Conservation (phyloP, 2,113 vertebrate species). For the Pollachius pollachius region DNA sequence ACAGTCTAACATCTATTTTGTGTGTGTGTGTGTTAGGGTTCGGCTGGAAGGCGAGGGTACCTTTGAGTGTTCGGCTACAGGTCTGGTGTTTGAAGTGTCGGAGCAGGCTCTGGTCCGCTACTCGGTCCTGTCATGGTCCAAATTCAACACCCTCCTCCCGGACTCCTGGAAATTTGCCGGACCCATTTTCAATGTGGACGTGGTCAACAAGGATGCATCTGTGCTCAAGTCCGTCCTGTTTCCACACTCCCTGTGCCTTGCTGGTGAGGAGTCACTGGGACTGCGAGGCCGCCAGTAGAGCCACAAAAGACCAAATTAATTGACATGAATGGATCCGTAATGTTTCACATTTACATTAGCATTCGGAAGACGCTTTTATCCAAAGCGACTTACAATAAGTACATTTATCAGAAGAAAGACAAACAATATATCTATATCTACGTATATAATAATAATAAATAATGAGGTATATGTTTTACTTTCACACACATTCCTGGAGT, state of each 20-base stretch:
- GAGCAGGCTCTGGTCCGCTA: slow-evolving; percentile 66
- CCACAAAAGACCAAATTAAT: no score
- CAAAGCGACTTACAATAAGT: no score
- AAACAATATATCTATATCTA: no score
- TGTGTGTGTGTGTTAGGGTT: slow-evolving; percentile 59
- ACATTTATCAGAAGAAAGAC: no score
- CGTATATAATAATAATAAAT: no score
- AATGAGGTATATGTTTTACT: no score
- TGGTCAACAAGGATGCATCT: slow-evolving; percentile 56
- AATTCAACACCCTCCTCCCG: slow-evolving; percentile 67
- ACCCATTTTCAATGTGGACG: slow-evolving; percentile 83
- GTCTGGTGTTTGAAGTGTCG: slow-evolving; percentile 81
- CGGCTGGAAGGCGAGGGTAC: slow-evolving; percentile 73
- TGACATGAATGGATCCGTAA: no score
- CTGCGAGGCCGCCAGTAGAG: no score
- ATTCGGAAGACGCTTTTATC: no score
- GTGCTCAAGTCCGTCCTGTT: slow-evolving; percentile 82
- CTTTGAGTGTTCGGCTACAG: slow-evolving; percentile 75
- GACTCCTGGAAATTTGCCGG: slow-evolving; percentile 82
- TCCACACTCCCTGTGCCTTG: slow-evolving; percentile 83
- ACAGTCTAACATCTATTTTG: background rate
- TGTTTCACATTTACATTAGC: no score
- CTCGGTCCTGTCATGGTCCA: slow-evolving; percentile 84
- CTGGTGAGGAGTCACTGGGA: slow-evolving; percentile 66
- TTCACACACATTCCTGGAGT: no score